Evolutionary conservation across 2,113 vertebrate species (phyloP), one percentile per base, ranked within the genome.

Genomic region (Heterotis niloticus): DNA sequence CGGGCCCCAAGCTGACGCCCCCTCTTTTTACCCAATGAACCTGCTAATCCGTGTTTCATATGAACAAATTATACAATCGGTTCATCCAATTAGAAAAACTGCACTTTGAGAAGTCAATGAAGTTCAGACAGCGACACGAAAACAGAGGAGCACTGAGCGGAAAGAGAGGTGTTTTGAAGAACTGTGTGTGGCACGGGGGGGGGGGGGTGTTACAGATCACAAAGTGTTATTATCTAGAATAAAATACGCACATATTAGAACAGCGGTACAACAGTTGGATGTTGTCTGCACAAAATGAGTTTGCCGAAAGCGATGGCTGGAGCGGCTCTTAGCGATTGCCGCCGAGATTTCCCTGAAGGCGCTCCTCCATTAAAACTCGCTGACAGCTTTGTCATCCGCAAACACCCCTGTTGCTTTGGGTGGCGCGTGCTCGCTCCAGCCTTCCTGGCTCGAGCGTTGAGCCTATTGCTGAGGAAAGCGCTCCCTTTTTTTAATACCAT

Each of bases 351-450:
- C 84, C 86, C 86, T 76, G 29, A 79, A 84, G 84, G 81, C 81
- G 77, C 75, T 81, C 74, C 69, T 69, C 81, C 81, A 82, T 87
- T 83, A 87, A 80, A 87, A 85, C 75, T 77, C 81, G 81, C 82
- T 86, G 82, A 85, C 78, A 83, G 78, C 75, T 85, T 83, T 83
- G 82, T 84, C 82, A 85, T 81, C 84, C 69, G 56, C 77, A 83
- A 77, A 60, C 77, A 70, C 23, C 71, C 29, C 51, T 28, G n/a
- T 71, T 59, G 60, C 71, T n/a, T 51, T 75, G 62, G 29, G 71
- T n/a, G 23, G 10, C 13, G 23, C 16, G 17, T 24, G n/a, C 29
- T 64, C 54, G n/a, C n/a, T n/a, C n/a, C n/a, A n/a, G n/a, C n/a
- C n/a, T n/a, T n/a, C n/a, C n/a, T n/a, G 60, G 79, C 77, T 77